phyloP scores from a whole-genome alignment of 2,797 vertebrate species.

The Argentina silus region DNA sequence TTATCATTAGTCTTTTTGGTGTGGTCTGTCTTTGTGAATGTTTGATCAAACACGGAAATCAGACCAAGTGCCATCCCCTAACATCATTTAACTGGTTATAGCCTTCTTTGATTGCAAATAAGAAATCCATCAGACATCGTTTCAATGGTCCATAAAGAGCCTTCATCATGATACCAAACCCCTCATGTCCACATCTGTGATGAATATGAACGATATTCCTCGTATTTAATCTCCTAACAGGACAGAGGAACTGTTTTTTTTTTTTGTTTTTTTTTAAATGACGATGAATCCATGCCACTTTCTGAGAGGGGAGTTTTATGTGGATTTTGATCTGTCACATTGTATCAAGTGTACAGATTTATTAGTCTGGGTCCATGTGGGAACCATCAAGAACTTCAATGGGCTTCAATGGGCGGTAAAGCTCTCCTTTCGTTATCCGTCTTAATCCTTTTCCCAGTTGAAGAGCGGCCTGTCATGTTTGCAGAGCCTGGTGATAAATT shows the following conservation, averaged over 20 bases:
- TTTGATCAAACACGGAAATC: neutral
- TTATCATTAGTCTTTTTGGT: neutral
- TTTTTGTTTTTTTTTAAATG: too few relatives aligned
- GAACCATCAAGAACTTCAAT: conserved; percentile 63
- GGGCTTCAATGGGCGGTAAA: conserved; percentile 10
- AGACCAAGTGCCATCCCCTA: too few relatives aligned
- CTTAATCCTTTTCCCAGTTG: conserved; percentile 13
- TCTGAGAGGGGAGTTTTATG: conserved; percentile 22
- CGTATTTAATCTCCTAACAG: neutral
- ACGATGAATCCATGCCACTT: conserved; percentile 31
- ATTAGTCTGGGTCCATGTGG: conserved; percentile 67
- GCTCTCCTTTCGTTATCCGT: conserved; percentile 46
- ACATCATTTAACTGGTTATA: too few relatives aligned
- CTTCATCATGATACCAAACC: neutral
- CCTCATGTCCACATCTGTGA: neutral
- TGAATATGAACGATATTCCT: neutral
- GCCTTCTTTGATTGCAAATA: neutral
- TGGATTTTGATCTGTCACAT: conserved; percentile 58
- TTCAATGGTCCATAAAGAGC: neutral
- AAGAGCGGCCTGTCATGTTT: conserved; percentile 55
- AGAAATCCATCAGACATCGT: neutral
- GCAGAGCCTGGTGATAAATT: conserved; percentile 66
- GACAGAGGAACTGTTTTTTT: conserved; percentile 19
- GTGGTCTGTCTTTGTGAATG: neutral
- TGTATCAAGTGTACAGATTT: conserved; percentile 55